A percentile compares a stretch with the other conserved stretches of the same genome.
These are phyloP conservation scores for Perithous albicinctus DNA, from an alignment of 2,888 invertebrate species.

Conservation along the genomic window DNA sequence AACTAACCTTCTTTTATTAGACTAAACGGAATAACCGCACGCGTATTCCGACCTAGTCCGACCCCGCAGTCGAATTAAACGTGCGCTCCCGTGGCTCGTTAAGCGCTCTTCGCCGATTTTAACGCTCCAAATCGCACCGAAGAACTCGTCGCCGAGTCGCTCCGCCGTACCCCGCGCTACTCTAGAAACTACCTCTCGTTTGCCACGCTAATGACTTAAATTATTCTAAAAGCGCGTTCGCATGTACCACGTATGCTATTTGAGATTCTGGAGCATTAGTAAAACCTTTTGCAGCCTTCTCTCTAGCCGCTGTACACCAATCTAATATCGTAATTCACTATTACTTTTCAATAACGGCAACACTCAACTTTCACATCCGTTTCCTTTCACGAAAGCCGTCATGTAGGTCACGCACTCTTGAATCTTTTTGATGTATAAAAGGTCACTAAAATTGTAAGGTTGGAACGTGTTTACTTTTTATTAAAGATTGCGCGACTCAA, in stretches of 20 bases:
- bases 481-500: neutral
- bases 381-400: neutral
- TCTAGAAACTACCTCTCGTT: slow-evolving; percentile 31
- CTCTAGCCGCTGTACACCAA: neutral
- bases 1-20: slow-evolving; percentile 74
- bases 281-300: slow-evolving; percentile 37
- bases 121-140: slow-evolving; percentile 59
- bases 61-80: slow-evolving; percentile 55
- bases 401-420: neutral
- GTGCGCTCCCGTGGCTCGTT: slow-evolving; percentile 32
- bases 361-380: neutral
- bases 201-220: slow-evolving; percentile 52
- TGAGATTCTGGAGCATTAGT: slow-evolving; percentile 48
- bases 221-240: slow-evolving; percentile 49
- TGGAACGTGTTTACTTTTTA: neutral
- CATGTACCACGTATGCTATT: slow-evolving; percentile 21
- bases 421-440: neutral
- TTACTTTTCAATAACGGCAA: neutral
- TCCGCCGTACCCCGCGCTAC: slow-evolving; percentile 11
- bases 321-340: neutral
- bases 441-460: neutral
- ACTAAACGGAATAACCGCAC: slow-evolving; percentile 67
- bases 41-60: slow-evolving; percentile 69
- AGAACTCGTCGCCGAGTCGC: slow-evolving; percentile 48
- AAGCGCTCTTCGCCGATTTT: slow-evolving; percentile 54